These are phyloP conservation scores for Numenius arquata DNA, from an alignment of 2,113 vertebrate genomes.

Conservation along the genomic window DNA sequence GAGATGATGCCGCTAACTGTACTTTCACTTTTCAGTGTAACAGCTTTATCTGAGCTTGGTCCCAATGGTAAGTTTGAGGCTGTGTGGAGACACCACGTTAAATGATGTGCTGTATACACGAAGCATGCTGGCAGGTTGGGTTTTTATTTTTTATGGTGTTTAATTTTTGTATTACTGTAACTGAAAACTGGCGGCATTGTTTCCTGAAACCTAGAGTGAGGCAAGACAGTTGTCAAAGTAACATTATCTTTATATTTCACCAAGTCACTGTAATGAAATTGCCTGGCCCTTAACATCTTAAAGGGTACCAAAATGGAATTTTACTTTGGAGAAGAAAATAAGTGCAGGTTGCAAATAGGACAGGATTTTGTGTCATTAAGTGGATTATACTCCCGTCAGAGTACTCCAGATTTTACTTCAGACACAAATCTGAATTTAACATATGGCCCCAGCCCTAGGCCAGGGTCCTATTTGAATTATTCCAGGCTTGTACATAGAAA, in stretches of 20 bases:
- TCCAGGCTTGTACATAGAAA: conserved; percentile 59
- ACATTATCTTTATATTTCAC: neutral
- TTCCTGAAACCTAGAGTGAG: neutral
- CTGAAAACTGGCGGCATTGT: conserved; percentile 22
- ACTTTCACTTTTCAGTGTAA: neutral
- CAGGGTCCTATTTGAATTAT: conserved; percentile 72
- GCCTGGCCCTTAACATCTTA: neutral
- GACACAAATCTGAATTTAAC: conserved; percentile 70
- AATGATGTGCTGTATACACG: neutral
- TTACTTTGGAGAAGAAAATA: neutral
- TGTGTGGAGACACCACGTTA: neutral
- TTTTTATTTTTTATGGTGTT: conserved; percentile 1
- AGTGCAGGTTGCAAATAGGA: conserved; percentile 33
- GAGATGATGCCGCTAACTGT: neutral
- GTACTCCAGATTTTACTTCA: conserved; percentile 44
- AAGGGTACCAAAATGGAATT: neutral
- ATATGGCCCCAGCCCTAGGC: conserved; percentile 72
- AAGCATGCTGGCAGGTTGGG: neutral
- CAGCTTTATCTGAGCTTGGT: neutral
- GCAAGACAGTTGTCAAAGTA: neutral
- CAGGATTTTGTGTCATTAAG: conserved; percentile 49
- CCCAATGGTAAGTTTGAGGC: neutral
- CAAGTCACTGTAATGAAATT: neutral
- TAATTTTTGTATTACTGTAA: conserved; percentile 46
- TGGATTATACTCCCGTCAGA: conserved; percentile 46